Base-by-base conservation (phyloP, 2,888 invertebrate genomes). In the Drosophila mettleri region DNA sequence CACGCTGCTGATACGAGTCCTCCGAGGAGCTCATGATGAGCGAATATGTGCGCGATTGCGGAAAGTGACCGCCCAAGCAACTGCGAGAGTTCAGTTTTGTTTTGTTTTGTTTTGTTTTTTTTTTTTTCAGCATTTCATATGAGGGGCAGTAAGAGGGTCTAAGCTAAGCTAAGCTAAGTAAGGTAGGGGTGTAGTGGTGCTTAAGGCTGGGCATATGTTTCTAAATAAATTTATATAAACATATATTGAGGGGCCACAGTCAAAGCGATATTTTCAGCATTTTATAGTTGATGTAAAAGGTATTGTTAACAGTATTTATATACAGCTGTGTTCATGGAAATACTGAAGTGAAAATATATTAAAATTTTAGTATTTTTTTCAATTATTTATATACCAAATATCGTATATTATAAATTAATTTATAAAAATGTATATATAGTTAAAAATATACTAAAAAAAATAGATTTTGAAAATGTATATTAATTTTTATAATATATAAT, bases 21-120 rank as follows among this genome's bases (percentile, higher is more conserved):
- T 92, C 92, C 65, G 92, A 92, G 78, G 92, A 92, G 82, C 92
- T 92, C 92, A 91, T 91, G 83, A 92, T 92, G 63, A 92, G 91
- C 76, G 92, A 92, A 90, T 92, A 92, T 55, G 92, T 92, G 73
- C 92, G 92, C 88, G 92, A 92, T 86, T 92, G 92, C 48, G 92
- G 92, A 87, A 92, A 92, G 70, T 92, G 91, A 78, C 92, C 91
- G 84, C 91, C 89, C 87, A 91, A 88, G 80, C 90, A 91, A 88
- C 92, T 92, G 81, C 51, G 64, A 79, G 69, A 66, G 68, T 68
- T 45, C 16, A 54, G 18, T 29, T 55, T 39, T 14, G 4, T 29
- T 29, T 29, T 29, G 24, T 24, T 20, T 22, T 39, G 12, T 39
- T 43, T 22, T 14, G 2, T 41, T 22, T 14, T 7, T 41, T 9